Base-by-base conservation (phyloP, 2,888 invertebrate genomes). In the Watsonalla binaria region DNA sequence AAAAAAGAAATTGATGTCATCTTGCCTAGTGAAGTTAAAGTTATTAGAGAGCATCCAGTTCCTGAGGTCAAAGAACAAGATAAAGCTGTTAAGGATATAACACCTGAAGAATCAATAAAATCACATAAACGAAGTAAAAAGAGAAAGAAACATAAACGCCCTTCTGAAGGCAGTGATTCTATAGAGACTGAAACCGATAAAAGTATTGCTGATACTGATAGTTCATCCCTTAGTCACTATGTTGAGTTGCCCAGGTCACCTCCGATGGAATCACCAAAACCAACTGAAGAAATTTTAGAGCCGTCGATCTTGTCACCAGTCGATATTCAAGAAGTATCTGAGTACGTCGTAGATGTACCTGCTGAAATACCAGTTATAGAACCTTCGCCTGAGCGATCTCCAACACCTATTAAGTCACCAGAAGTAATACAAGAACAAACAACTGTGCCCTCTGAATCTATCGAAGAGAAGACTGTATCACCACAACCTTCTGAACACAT, bases 131-230 rank as follows among this genome's bases (percentile, higher is more conserved):
- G 89, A 76, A 92, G 90, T 81, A 93, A 92, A 84, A 93, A 92
- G 90, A 93, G 92, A 88, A 94, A 93, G 89, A 94, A 93, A 80
- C 92, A 88, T 74, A 93, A 92, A 80, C 84, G 84, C 48, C 79
- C 80, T 46, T 80, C 76, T 4, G 76, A 76, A 37, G 69, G 68
- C 7, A 82, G 78, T 65, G 80, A 81, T 33, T 76, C 79, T 6
- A 58, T 72, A 35, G 77, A 78, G 55, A 62, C 75, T 45, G 88
- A 88, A 63, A 76, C 79, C 6, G 88, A 89, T 35, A 86, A 78
- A 60, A 89, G 86, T 63, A 57, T 88, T 45, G 63, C 69, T 8
- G 82, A 79, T 55, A 84, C 87, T 42, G 84, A 84, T 11, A 90
- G 90, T 70, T 88, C 90, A 47, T 89, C 90, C 34, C 63, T 90